Percentiles rank a stretch among this genome's conserved stretches.
These are phyloP conservation scores for Linurgus olivaceus DNA, from an alignment of 2,797 vertebrate species.

Conservation along the genomic window DNA sequence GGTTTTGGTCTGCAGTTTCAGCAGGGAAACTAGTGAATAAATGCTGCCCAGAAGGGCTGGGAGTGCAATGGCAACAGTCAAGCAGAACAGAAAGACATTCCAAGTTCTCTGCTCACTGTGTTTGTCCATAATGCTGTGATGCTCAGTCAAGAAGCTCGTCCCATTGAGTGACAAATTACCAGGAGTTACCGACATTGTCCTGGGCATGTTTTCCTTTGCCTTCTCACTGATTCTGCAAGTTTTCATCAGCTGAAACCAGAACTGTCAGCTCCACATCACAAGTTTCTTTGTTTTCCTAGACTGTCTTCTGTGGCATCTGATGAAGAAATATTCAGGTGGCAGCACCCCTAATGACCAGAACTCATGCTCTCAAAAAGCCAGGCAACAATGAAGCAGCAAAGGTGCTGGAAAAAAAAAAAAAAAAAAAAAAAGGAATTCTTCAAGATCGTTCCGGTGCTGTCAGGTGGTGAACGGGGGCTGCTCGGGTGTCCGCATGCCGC, in stretches of 20 bases:
- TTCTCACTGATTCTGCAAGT: conserved; percentile 50
- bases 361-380: conserved; percentile 9
- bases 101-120: conserved; percentile 70
- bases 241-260: conserved; percentile 23
- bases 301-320: not conserved
- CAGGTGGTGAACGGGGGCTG: not conserved
- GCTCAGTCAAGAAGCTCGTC: conserved; percentile 73
- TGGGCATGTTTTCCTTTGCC: not conserved
- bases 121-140: conserved; percentile 65
- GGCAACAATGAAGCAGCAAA: conserved; percentile 2
- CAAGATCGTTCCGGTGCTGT: not conserved
- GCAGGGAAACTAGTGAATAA: conserved; percentile 84
- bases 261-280: conserved; percentile 18
- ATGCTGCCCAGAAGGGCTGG: conserved; percentile 83
- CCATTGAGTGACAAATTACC: conserved; percentile 80
- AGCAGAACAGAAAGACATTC: conserved; percentile 81
- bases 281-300: conserved; percentile 49
- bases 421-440: not conserved
- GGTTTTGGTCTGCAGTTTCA: conserved; percentile 83
- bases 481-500: not conserved
- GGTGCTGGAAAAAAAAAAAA: not conserved
- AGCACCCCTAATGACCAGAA: not conserved
- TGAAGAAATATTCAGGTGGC: not conserved
- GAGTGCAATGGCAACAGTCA: conserved; percentile 82
- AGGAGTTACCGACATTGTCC: conserved; percentile 79